A percentile compares a stretch with the other conserved stretches of the same genome.
These are phyloP conservation scores for Polypedilum vanderplanki DNA, from an alignment of 1,140 invertebrate genomes.

Conservation along the genomic window DNA sequence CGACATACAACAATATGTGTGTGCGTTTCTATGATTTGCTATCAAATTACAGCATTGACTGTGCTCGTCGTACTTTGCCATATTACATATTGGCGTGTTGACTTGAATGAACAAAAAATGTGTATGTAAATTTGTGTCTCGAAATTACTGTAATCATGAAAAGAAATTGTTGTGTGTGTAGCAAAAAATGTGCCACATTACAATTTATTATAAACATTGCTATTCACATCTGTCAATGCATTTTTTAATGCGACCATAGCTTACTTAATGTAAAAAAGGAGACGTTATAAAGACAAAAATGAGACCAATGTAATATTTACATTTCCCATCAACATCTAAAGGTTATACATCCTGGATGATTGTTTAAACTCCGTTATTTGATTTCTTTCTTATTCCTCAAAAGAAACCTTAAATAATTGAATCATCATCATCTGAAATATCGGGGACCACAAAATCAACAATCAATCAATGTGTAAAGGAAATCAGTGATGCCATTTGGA, in stretches of 20 bases:
- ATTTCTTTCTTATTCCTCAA: not conserved
- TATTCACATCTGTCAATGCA: slow-evolving; percentile 4
- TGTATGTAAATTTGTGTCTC: not conserved
- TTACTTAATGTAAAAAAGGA: not conserved
- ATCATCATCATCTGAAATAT: not conserved
- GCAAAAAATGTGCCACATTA: not conserved
- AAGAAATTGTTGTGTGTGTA: not conserved
- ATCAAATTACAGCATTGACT: slow-evolving; percentile 18
- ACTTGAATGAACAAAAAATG: not conserved
- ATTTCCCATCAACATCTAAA: not conserved
- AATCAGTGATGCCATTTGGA: not conserved
- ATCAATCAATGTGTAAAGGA: slow-evolving; percentile 5
- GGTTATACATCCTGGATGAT: not conserved
- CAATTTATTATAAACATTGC: not conserved
- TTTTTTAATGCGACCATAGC: not conserved
- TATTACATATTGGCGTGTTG: not conserved
- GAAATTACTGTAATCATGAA: slow-evolving; percentile 19
- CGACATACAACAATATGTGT: not conserved
- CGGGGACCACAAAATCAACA: slow-evolving; percentile 1
- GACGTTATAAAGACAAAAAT: not conserved
- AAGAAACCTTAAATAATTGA: slow-evolving; percentile 19
- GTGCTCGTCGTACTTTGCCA: too few relatives aligned
- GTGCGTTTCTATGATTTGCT: slow-evolving; percentile 10
- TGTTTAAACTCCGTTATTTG: slow-evolving; percentile 6
- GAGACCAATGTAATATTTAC: not conserved